phyloP scores from a whole-genome alignment of 2,888 invertebrate genomes.

The Synergus gifuensis region DNA sequence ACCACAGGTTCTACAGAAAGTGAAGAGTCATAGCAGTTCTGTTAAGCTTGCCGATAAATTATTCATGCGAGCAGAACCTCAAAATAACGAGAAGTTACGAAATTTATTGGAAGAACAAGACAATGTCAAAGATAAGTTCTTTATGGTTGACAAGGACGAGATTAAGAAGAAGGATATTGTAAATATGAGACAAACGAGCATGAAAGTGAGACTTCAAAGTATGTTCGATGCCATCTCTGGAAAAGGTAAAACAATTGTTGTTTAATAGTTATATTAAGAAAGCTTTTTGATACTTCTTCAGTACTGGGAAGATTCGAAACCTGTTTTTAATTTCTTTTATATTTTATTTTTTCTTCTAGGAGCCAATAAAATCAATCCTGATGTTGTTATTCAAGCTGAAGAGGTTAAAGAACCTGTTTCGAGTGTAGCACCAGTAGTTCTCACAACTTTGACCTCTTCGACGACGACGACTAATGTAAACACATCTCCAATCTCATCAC shows the following conservation, averaged over 20 bases:
- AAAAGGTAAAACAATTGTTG: slow-evolving; percentile 64
- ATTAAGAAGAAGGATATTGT: slow-evolving; percentile 74
- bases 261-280: too few relatives aligned
- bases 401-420: slow-evolving; percentile 59
- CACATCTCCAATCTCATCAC: slow-evolving; percentile 71
- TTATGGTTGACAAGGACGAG: slow-evolving; percentile 70
- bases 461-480: slow-evolving; percentile 72
- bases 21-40: slow-evolving; percentile 31
- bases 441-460: slow-evolving; percentile 65
- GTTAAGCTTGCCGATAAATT: slow-evolving; percentile 68
- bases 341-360: slow-evolving; percentile 54
- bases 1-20: neutral
- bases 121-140: slow-evolving; percentile 67
- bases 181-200: slow-evolving; percentile 74
- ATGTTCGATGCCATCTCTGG: slow-evolving; percentile 76
- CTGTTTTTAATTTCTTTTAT: neutral
- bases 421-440: slow-evolving; percentile 45
- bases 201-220: slow-evolving; percentile 72
- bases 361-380: slow-evolving; percentile 71
- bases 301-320: neutral
- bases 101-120: slow-evolving; percentile 70
- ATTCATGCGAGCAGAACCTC: slow-evolving; percentile 74
- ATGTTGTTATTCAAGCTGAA: slow-evolving; percentile 74
- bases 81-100: slow-evolving; percentile 70
- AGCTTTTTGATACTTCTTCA: too few relatives aligned